Evolutionary conservation across 2,797 vertebrate genomes (phyloP).

Genomic region (Falco cherrug): DNA sequence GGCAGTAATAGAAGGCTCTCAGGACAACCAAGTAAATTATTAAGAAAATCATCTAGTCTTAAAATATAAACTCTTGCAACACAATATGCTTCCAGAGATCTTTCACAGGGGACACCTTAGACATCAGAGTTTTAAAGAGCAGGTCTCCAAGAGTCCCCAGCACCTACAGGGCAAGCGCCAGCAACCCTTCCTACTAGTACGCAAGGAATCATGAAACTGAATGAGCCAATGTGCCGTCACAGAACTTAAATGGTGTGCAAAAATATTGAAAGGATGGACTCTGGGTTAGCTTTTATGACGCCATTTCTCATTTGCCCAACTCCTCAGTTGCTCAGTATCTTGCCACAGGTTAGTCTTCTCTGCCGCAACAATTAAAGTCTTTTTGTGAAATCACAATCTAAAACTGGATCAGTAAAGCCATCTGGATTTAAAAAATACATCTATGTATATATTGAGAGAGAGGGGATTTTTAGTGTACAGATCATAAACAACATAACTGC

Average conservation of each 20-base stretch:
- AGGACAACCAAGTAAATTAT: not conserved
- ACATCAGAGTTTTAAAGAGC: not conserved
- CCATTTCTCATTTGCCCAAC: not conserved
- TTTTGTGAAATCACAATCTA: not conserved
- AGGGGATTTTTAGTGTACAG: not conserved
- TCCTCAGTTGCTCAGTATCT: not conserved
- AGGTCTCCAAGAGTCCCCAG: not conserved
- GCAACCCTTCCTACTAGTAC: not conserved
- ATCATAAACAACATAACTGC: not conserved
- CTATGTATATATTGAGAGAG: not conserved
- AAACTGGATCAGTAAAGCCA: not conserved
- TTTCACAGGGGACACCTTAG: not conserved
- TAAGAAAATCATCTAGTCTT: not conserved
- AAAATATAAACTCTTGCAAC: not conserved
- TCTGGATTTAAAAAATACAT: not conserved
- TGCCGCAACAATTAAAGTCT: not conserved
- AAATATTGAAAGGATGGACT: not conserved
- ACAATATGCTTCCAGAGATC: not conserved
- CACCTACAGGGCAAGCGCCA: rapidly evolving
- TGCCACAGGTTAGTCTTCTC: not conserved
- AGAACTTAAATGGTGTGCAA: not conserved
- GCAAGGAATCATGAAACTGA: not conserved
- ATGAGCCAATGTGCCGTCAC: not conserved
- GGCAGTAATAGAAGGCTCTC: not conserved
- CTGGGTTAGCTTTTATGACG: not conserved